Base-by-base conservation (phyloP, 92 coral and sea anemone species). In the Siderastrea radians region DNA sequence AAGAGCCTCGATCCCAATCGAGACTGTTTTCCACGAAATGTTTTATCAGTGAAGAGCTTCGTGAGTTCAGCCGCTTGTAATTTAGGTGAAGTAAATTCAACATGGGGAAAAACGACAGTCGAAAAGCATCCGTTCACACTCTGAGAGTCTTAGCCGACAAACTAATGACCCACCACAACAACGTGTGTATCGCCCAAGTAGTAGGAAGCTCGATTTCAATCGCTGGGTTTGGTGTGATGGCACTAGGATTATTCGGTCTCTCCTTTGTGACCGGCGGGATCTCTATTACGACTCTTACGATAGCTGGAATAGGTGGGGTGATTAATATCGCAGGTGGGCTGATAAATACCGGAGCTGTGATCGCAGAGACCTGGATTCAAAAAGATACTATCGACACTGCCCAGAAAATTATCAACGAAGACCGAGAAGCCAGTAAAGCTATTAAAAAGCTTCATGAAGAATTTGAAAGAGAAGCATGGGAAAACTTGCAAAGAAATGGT, bases 261-360 rank as follows among this genome's bases (percentile, higher is more conserved):
- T 78, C 82, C 71, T 78, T 78, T 48, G 70, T 78, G n/a, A 62
- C 82, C 45, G 68, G 52, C 16, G 82, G 82, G 2, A 47, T 58
- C 3, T 62, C 82, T 65, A 8, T 78, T 14, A 13, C 9, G 7
- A 14, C 19, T 4, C 3, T 49, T 12, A 14, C 12, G 61, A 55
- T 67, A 67, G 64, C 86, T 49, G 90, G 72, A 70, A 81, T 54
- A 57, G 90, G 90, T 12, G 81, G 52, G 2, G 90, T 38, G 6
- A 44, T 78, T 1, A 69, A 69, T 8, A 86, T 72, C 7, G 85
- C 82, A 4, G 90, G 93, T 26, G 81, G 90, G 6, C 12, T 85
- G 48, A 78, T 76, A 49, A 38, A n/a, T 49, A 58, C 72, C 11
- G 93, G 93, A 12, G 47, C 90, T 2, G 38, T 50, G 48, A 52